phyloP scores from a whole-genome alignment of 1,140 invertebrate genomes.

The Sitobion miscanthi region DNA sequence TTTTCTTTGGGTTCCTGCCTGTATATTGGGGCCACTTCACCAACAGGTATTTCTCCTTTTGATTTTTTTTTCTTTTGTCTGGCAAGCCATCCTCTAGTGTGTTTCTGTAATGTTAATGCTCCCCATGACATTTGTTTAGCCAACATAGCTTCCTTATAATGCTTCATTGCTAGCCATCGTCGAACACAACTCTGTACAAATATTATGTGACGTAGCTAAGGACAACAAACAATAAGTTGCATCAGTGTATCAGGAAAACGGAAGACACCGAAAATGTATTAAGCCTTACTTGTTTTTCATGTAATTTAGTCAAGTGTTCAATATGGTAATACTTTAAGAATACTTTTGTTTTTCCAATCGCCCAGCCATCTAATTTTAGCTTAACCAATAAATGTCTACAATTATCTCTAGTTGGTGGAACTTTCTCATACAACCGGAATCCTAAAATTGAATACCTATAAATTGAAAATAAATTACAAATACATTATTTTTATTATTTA shows the following conservation, averaged over 20 bases:
- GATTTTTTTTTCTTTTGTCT: conserved; percentile 60
- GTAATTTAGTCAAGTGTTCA: conserved; percentile 79
- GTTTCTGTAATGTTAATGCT: conserved; percentile 72
- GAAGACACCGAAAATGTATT: not conserved
- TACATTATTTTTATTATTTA: not conserved
- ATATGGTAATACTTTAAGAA: conserved; percentile 89
- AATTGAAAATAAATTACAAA: conserved; percentile 56
- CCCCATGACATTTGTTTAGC: conserved; percentile 71
- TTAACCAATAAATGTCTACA: conserved; percentile 75
- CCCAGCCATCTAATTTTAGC: conserved; percentile 82
- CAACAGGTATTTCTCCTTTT: conserved; percentile 53
- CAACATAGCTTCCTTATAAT: conserved; percentile 64
- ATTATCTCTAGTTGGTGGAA: conserved; percentile 74
- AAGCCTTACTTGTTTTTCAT: conserved; percentile 71
- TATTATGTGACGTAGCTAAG: conserved; percentile 73
- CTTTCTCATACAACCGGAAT: conserved; percentile 75
- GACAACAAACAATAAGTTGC: conserved; percentile 27
- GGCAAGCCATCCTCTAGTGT: conserved; percentile 72
- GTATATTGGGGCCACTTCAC: conserved; percentile 54
- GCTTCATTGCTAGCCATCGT: conserved; percentile 71
- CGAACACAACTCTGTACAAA: conserved; percentile 75
- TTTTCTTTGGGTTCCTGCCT: conserved; percentile 34
- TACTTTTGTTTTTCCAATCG: conserved; percentile 84
- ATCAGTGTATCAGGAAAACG: not conserved
- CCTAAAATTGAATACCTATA: conserved; percentile 80